phyloP scores from a whole-genome alignment of 1,140 invertebrate species.

The Gonioctena quinquepunctata region DNA sequence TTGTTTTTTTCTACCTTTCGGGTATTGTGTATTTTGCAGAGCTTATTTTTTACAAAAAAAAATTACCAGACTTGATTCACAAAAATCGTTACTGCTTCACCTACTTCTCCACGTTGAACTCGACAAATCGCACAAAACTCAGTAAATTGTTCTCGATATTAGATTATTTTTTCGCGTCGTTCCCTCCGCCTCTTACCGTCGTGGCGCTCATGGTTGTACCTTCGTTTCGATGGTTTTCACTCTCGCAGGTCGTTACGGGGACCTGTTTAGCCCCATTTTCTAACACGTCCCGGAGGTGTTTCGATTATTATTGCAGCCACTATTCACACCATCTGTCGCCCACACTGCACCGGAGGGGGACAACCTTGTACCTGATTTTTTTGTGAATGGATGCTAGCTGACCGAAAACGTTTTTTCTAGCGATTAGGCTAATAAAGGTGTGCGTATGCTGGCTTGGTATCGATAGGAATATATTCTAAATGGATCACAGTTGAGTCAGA shows the following conservation, averaged over 20 bases:
- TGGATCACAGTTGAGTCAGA: too few species aligned
- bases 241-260: conserved; percentile 18
- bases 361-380: background rate
- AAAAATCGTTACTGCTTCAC: too few species aligned
- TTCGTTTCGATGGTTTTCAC: conserved; percentile 1
- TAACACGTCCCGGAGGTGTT: conserved; percentile 38
- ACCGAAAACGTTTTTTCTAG: background rate
- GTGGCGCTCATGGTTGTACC: background rate
- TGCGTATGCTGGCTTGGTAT: background rate
- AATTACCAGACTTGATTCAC: too few species aligned
- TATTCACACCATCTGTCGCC: conserved; percentile 37
- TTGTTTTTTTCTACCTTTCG: too few species aligned
- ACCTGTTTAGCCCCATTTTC: conserved; percentile 22
- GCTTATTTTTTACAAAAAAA: too few species aligned
- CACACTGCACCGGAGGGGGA: background rate
- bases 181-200: background rate
- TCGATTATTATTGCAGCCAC: conserved; percentile 26
- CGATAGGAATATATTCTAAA: too few species aligned
- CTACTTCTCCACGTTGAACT: too few species aligned
- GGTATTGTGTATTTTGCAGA: too few species aligned
- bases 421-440: background rate
- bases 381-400: background rate
- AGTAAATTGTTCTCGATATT: too few species aligned
- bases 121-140: too few species aligned
- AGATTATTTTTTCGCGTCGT: too few species aligned